Percentiles rank a stretch among this genome's conserved stretches.
Evolutionary conservation across 1,140 invertebrate genomes (phyloP).

Genomic region (Saccostrea echinata): DNA sequence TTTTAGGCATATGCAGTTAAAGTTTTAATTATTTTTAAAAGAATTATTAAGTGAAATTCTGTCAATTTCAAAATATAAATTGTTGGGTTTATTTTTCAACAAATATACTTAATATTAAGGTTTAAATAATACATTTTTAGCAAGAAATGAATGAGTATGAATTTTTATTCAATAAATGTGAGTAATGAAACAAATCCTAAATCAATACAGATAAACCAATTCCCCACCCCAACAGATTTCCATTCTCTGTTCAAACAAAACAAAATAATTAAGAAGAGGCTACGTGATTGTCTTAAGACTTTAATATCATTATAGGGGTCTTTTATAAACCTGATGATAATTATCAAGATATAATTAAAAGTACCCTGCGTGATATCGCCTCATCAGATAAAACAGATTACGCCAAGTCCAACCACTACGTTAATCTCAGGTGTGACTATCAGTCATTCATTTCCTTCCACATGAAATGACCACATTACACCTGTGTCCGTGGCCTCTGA

Average conservation of each 20-base stretch:
- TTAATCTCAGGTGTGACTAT: slow-evolving; percentile 24
- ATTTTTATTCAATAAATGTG: too few relatives aligned
- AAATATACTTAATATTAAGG: too few relatives aligned
- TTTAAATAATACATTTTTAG: too few relatives aligned
- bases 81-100: too few relatives aligned
- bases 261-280: slow-evolving; percentile 8
- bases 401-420: not conserved
- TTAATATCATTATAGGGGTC: slow-evolving; percentile 24
- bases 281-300: slow-evolving; percentile 19
- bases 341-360: slow-evolving; percentile 34
- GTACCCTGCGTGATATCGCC: slow-evolving; percentile 26
- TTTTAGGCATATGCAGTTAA: too few relatives aligned
- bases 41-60: too few relatives aligned
- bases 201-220: not conserved
- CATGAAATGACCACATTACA: slow-evolving; percentile 30
- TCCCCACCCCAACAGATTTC: not conserved
- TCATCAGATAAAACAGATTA: slow-evolving; percentile 17
- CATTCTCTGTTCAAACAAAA: not conserved
- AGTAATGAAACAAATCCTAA: not conserved
- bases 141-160: too few relatives aligned
- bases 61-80: too few relatives aligned
- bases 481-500: not conserved
- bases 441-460: slow-evolving; percentile 18
- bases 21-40: too few relatives aligned
- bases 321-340: not conserved